Percentiles rank a stretch among this genome's conserved stretches.
Evolutionary conservation across 2,113 vertebrate species (phyloP).

Genomic region (Menidia beryllina): DNA sequence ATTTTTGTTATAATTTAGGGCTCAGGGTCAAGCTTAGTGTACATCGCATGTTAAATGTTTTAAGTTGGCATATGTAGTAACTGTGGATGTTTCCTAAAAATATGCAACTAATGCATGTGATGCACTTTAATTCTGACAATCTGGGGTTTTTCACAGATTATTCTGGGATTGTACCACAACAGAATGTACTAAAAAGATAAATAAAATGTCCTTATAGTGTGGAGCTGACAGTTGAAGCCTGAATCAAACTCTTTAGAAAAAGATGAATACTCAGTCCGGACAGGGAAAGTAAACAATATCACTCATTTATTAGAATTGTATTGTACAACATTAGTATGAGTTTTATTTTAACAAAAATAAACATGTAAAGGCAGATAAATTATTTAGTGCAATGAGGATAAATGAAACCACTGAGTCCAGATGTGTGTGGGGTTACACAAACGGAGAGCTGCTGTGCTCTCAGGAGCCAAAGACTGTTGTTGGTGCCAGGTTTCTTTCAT

Average conservation of each 20-base stretch:
- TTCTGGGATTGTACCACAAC: neutral
- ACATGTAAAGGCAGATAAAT: conserved; percentile 65
- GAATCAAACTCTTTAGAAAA: neutral
- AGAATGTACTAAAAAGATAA: neutral
- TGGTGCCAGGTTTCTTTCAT: conserved; percentile 34
- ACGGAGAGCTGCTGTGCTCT: conserved; percentile 25
- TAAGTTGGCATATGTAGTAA: too few species aligned
- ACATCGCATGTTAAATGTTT: neutral
- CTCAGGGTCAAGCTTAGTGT: neutral
- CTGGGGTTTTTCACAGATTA: neutral
- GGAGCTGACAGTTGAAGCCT: rapidly evolving
- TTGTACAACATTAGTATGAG: conserved; percentile 67
- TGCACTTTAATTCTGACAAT: neutral
- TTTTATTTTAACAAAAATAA: conserved; percentile 57
- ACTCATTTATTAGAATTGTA: conserved; percentile 69
- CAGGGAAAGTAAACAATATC: conserved; percentile 12
- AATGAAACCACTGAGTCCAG: conserved; percentile 57
- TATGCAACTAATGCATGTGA: neutral
- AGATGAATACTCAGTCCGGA: neutral
- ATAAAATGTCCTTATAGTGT: neutral
- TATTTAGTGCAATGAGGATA: conserved; percentile 66
- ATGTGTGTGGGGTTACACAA: conserved; percentile 30
- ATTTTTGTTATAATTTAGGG: too few species aligned
- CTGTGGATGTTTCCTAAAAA: neutral
- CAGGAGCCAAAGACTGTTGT: conserved; percentile 17